Conservation (phyloP, 2,113 vertebrate species). For the Paracanthobrama guichenoti region DNA sequence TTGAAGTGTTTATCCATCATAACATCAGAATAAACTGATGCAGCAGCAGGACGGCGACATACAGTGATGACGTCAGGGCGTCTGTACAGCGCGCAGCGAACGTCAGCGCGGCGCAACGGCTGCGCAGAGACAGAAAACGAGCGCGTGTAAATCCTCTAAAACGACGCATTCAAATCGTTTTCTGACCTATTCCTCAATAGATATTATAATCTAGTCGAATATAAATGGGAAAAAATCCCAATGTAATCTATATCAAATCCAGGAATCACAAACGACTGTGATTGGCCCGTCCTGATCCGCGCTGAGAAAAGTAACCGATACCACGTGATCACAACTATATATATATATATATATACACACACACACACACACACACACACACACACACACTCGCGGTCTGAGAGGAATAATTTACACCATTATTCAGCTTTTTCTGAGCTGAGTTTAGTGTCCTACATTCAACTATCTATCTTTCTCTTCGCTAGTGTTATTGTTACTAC, state of each 20-base stretch:
- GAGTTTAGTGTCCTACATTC: too few species aligned
- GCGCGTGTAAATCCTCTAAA: neutral
- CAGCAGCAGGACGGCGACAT: neutral
- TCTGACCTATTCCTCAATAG: neutral
- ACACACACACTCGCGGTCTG: too few species aligned
- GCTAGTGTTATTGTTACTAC: too few species aligned
- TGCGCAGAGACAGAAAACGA: neutral
- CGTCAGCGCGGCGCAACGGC: neutral
- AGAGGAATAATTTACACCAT: neutral
- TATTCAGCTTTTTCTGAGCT: neutral
- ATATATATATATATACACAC: too few species aligned
- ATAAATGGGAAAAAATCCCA: neutral
- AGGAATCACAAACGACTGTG: neutral
- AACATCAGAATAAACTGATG: neutral
- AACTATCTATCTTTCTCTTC: too few species aligned
- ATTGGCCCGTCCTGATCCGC: neutral
- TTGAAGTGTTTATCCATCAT: conserved; percentile 10
- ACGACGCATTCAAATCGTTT: neutral
- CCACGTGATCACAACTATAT: neutral
- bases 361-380: too few species aligned
- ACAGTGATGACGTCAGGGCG: conserved; percentile 14
- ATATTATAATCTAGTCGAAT: neutral
- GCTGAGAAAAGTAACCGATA: neutral
- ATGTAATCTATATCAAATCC: neutral
- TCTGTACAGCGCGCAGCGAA: neutral